Evolutionary conservation across 2,888 invertebrate species (phyloP), one percentile per base, ranked within the genome.

Genomic region (Salticus scenicus): DNA sequence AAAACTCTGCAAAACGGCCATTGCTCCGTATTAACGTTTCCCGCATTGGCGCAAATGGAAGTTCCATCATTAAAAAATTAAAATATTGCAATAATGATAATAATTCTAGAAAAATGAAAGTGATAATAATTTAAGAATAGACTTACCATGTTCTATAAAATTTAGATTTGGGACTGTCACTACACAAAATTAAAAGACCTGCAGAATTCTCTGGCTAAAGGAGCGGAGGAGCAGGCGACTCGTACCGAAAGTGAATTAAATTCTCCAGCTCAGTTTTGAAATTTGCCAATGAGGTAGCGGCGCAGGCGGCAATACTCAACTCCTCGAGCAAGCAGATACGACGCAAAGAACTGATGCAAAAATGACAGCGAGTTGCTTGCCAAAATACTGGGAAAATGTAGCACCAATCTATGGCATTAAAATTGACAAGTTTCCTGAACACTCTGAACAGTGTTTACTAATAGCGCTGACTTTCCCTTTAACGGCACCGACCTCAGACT

Each of bases 391-490:
- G 24, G 17, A 30, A 70, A 24, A 2, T 37, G n/a, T 24, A 67
- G 69, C 47, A 31, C 31, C 80, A 42, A 69, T 86, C 14, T 76
- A 57, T 72, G 31, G 73, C 30, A 28, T 30, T 33, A 69, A 81
- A 75, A 31, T 80, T 57, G 51, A 33, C 33, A 41, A 72, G 67
- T 67, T 57, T 37, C 72, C 57, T 69, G 33, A 37, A 31, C 75
- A 67, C 64, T 63, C 37, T 74, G 64, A 57, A 57, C 85, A 67
- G 72, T 86, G 86, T 86, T 86, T 86, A 86, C 86, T 76, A 80
- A 80, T 81, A 86, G 86, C 86, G 86, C 86, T 80, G 80, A 80
- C 71, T 76, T 77, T 84, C 77, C 80, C 75, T 57, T 57, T 72
- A 77, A 27, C 72, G 63, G 27, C 80, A 31, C 37, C 24, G 72